Percentiles rank a stretch among this genome's conserved stretches.
Evolutionary conservation across 1,140 invertebrate species (phyloP).

Genomic region (Pogonomyrmex californicus): DNA sequence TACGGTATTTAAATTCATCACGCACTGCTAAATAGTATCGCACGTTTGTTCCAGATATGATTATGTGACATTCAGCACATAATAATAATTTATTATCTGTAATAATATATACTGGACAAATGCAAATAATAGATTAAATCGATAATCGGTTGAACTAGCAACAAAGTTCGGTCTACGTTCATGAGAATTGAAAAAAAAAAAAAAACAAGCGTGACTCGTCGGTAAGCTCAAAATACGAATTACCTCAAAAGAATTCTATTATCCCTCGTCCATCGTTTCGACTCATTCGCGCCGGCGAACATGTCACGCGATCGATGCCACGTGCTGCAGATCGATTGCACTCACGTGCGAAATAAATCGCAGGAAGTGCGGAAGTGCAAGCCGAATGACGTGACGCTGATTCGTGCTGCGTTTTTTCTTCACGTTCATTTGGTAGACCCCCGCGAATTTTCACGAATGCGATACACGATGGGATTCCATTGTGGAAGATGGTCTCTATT

Average conservation of each 20-base stretch:
- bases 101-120: background rate
- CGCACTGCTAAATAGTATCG: background rate
- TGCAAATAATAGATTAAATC: background rate
- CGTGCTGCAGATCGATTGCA: conserved; percentile 39
- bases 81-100: background rate
- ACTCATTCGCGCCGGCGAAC: conserved; percentile 85
- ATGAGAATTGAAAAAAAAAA: background rate
- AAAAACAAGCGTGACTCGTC: background rate
- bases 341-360: conserved; percentile 23
- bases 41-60: background rate
- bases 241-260: conserved; percentile 84
- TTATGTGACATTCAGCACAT: background rate
- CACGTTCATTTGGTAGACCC: conserved; percentile 11
- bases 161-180: background rate
- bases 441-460: background rate
- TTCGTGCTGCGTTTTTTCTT: background rate
- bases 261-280: conserved; percentile 86
- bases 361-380: conserved; percentile 15
- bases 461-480: background rate
- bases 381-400: background rate
- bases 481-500: background rate
- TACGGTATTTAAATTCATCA: background rate
- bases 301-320: conserved; percentile 75
- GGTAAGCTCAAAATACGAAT: conserved; percentile 42
- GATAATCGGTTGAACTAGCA: background rate